These are phyloP conservation scores for Drosophila nigritarsus DNA, from an alignment of 2,888 invertebrate species.

Conservation along the genomic window DNA sequence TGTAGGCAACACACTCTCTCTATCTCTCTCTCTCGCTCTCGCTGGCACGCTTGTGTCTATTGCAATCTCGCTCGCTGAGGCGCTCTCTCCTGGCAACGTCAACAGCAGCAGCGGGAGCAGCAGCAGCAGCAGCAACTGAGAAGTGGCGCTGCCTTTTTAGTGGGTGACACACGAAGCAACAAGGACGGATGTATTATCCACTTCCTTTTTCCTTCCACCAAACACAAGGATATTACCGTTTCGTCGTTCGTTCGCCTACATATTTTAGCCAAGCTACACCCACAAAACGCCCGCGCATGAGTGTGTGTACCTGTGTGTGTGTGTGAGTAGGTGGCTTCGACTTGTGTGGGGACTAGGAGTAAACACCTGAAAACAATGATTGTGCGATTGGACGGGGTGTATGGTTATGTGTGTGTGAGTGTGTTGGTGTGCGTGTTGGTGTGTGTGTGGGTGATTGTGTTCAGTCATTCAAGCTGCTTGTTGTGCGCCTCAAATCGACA, in stretches of 20 bases:
- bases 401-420: background rate
- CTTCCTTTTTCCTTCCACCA: conserved; percentile 86
- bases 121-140: conserved; percentile 29
- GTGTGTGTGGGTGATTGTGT: conserved; percentile 33
- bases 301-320: conserved; percentile 21
- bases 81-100: conserved; percentile 40
- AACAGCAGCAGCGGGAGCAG: conserved; percentile 36
- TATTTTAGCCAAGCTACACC: conserved; percentile 27
- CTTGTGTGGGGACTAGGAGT: conserved; percentile 25
- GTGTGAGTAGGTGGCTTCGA: conserved; percentile 16
- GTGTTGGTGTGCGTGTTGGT: conserved; percentile 13
- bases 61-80: conserved; percentile 44
- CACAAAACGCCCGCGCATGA: conserved; percentile 35
- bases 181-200: conserved; percentile 86
- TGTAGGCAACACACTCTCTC: conserved; percentile 31
- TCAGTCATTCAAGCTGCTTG: conserved; percentile 51
- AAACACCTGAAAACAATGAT: conserved; percentile 66
- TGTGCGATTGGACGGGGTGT: background rate
- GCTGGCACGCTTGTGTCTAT: conserved; percentile 13
- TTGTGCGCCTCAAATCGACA: conserved; percentile 66
- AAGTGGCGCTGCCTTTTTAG: conserved; percentile 82
- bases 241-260: conserved; percentile 82
- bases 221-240: conserved; percentile 86
- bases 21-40: conserved; percentile 7
- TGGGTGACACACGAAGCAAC: conserved; percentile 86